These are phyloP conservation scores for Jaculus jaculus DNA, from an alignment of 2,113 vertebrate genomes.

Conservation along the genomic window DNA sequence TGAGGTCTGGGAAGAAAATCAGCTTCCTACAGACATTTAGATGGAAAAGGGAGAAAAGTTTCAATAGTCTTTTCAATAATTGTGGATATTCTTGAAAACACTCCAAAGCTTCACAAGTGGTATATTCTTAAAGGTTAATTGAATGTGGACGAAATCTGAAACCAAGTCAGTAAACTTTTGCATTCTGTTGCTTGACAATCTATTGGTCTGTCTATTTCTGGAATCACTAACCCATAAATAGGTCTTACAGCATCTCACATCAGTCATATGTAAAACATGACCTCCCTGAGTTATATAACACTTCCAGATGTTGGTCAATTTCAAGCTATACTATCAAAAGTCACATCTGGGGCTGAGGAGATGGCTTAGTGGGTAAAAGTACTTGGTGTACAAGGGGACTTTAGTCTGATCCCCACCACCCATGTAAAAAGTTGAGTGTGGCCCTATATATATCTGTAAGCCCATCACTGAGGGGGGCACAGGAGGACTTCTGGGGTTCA, in stretches of 20 bases:
- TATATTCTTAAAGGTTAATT: constrained; percentile 45
- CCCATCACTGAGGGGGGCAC: too few relatives aligned
- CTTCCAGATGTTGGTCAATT: not conserved
- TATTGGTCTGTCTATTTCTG: not conserved
- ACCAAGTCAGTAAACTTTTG: not conserved
- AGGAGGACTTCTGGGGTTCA: too few relatives aligned
- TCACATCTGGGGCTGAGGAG: not conserved
- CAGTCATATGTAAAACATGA: constrained; percentile 4
- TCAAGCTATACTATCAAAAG: not conserved
- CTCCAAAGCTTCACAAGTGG: not conserved
- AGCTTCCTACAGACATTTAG: not conserved
- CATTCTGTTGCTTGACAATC: not conserved
- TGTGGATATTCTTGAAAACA: constrained; percentile 44
- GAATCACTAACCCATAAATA: not conserved
- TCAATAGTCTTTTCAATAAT: constrained; percentile 45
- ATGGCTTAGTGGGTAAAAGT: too few relatives aligned
- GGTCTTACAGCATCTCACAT: not conserved
- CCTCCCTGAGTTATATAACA: not conserved
- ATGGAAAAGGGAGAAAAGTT: constrained; percentile 33
- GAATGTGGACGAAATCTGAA: constrained; percentile 17
- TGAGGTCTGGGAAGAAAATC: constrained; percentile 16
- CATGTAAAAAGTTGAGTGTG: too few relatives aligned
- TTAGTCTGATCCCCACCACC: too few relatives aligned
- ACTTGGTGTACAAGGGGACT: too few relatives aligned
- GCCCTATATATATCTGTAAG: too few relatives aligned